phyloP scores from a whole-genome alignment of 2,113 vertebrate genomes.

The Isichthys henryi region DNA sequence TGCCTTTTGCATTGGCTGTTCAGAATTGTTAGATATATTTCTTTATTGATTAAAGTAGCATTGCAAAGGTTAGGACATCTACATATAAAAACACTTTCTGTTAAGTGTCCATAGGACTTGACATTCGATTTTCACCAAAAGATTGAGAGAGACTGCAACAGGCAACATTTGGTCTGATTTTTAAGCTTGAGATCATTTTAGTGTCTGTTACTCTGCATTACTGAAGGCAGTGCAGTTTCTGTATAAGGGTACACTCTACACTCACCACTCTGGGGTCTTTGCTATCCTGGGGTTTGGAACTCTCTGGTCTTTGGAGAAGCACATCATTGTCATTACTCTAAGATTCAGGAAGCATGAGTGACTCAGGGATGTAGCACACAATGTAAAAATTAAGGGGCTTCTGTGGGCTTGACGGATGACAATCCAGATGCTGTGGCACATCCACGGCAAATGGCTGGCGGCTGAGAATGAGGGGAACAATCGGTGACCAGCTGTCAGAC shows the following conservation, averaged over 20 bases:
- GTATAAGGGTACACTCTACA: not conserved
- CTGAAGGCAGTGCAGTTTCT: not conserved
- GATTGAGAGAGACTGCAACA: not conserved
- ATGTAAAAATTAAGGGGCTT: not conserved
- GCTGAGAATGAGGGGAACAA: not conserved
- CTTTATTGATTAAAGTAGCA: not conserved
- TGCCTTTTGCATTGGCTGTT: not conserved
- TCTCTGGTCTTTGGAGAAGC: not conserved
- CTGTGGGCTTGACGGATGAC: not conserved
- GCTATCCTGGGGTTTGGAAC: not conserved
- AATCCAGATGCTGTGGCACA: not conserved
- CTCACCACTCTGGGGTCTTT: not conserved
- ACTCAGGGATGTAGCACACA: not conserved
- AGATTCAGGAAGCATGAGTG: not conserved
- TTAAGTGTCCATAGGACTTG: not conserved
- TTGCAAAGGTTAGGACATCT: not conserved
- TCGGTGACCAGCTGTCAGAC: not conserved
- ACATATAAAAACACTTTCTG: not conserved
- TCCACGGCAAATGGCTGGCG: not conserved
- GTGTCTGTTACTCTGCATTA: not conserved
- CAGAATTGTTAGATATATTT: not conserved
- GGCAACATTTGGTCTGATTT: not conserved
- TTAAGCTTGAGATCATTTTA: not conserved
- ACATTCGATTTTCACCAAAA: not conserved
- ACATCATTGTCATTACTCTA: not conserved